Evolutionary conservation across 23 tunicate genomes (phyloP), one percentile per base, ranked within the genome.

Genomic region (Trididemnum clinides): DNA sequence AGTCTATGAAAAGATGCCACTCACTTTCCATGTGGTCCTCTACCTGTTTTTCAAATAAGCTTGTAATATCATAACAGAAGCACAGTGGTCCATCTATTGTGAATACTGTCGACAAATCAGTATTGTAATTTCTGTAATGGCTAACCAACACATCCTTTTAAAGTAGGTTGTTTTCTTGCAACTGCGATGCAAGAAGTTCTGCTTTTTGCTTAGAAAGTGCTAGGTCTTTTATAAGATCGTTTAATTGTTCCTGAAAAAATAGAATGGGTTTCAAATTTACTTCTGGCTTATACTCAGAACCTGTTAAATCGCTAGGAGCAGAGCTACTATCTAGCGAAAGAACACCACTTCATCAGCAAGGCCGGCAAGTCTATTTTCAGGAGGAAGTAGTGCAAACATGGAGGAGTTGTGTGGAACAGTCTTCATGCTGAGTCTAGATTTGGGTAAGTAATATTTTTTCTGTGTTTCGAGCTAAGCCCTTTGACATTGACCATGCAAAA

Each of bases 1-100:
- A 82, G n/a, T 82, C 86, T 0, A 82, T 31, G 57, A 82, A 82
- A 22, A 82, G 75, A 23, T 28, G 74, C 86, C 73, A 82, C 74
- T 38, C 73, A 82, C 57, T 38, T 63, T 51, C 75, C 23, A 33
- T 64, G 76, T 82, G 73, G 5, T 82, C 57, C 74, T 82, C 74
- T 82, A n/a, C 86, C 57, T 54, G 34, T 23, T 82, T 64, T 63
- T 82, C 58, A 64, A 82, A 63, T 1, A 79, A 79, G 27, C 84
- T 58, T 10, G 21, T 58, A 7, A 57, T 36, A 30, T 63, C 33
- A 36, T 36, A 25, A 82, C 86, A 82, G 86, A 29, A 79, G 84
- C 71, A 79, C 70, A 82, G 66, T 23, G 58, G 26, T 74, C 81
- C 81, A 74, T 78, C 66, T 35, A 78, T 66, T 78, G 37, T 78